Percentiles rank a stretch among this genome's conserved stretches.
Conservation (phyloP, 2,113 vertebrate genomes). For the Cheilinus undulatus region DNA sequence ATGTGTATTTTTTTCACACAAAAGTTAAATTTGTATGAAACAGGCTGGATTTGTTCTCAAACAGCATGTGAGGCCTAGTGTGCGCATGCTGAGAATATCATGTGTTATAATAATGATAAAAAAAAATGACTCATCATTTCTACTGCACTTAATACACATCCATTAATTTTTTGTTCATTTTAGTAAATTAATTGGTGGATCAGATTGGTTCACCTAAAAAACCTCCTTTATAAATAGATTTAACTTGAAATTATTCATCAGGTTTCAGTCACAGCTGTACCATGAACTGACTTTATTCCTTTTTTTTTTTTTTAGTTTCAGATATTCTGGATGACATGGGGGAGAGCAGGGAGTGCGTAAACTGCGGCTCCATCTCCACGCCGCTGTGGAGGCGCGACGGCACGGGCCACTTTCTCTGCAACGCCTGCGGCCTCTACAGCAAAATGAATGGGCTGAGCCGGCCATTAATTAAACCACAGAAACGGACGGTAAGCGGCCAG, state of each 20-base stretch:
- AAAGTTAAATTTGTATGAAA: no score
- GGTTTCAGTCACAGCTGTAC: background rate
- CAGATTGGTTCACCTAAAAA: background rate
- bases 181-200: background rate
- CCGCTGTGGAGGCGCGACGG: slow-evolving; percentile 98
- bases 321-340: slow-evolving; percentile 95
- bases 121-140: background rate
- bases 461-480: slow-evolving; percentile 98
- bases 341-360: slow-evolving; percentile 96
- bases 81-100: background rate
- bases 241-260: background rate
- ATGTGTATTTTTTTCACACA: no score
- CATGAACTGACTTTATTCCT: background rate
- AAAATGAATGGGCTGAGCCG: slow-evolving; percentile 99
- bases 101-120: background rate
- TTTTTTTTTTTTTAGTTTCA: slow-evolving; percentile 62
- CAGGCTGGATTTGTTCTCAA: background rate
- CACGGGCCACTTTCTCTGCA: slow-evolving; percentile 98
- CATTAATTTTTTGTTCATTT: background rate
- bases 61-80: background rate
- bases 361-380: slow-evolving; percentile 98
- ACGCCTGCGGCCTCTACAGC: slow-evolving; percentile 98
- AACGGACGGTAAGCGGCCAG: slow-evolving; percentile 92
- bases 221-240: rapidly evolving
- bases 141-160: no score